Conservation (phyloP, 2,113 vertebrate genomes). For the Mandrillus leucophaeus region DNA sequence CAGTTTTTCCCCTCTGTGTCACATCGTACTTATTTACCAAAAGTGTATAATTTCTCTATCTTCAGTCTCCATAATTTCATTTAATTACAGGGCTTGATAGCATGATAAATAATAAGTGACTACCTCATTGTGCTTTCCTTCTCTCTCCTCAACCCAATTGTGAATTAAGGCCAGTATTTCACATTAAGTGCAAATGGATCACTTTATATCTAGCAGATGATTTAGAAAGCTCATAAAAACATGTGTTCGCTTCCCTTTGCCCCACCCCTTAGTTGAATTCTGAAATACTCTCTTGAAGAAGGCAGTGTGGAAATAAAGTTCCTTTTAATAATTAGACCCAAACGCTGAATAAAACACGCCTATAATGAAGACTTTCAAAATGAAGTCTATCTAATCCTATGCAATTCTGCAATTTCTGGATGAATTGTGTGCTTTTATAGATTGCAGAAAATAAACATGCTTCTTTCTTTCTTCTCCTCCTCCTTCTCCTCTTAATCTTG, state of each 20-base stretch:
- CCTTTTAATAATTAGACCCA: neutral
- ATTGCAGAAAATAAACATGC: neutral
- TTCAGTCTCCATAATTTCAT: neutral
- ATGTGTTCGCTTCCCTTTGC: neutral
- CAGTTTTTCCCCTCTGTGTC: neutral
- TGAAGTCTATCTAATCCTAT: neutral
- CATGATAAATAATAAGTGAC: neutral
- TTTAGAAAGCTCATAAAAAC: neutral
- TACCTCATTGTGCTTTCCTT: neutral
- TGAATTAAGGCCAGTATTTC: neutral
- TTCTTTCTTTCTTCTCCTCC: rapidly evolving
- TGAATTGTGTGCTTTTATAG: neutral
- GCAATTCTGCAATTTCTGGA: neutral
- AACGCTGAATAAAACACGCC: neutral
- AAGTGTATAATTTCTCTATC: neutral
- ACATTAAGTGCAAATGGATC: neutral
- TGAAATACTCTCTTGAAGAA: neutral
- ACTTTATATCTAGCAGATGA: neutral
- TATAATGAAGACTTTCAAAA: neutral
- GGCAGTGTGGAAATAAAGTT: rapidly evolving
- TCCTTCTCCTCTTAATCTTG: neutral
- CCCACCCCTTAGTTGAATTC: neutral
- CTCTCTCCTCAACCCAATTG: neutral
- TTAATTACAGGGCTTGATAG: neutral
- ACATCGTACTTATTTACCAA: neutral